Evolutionary conservation across 1,140 invertebrate species (phyloP).

Genomic region (Pachypsylla venusta): DNA sequence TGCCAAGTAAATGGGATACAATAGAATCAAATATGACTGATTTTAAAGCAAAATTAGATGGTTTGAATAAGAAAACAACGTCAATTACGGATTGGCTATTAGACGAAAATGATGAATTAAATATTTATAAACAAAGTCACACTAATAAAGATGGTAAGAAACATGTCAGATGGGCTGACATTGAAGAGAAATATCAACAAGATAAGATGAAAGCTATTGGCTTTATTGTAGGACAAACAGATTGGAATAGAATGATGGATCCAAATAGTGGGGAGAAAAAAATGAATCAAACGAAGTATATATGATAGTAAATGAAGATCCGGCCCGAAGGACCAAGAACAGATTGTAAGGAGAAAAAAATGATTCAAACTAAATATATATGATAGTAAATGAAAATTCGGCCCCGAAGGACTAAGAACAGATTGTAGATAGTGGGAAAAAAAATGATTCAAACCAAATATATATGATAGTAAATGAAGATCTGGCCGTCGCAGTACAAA

Average conservation of each 20-base stretch:
- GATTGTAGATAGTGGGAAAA: slow-evolving; percentile 71
- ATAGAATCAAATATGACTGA: neutral
- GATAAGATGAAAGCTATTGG: slow-evolving; percentile 82
- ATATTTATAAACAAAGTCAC: slow-evolving; percentile 8
- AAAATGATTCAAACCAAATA: slow-evolving; percentile 89
- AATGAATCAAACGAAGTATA: slow-evolving; percentile 86
- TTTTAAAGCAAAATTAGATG: neutral
- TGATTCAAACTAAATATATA: slow-evolving; percentile 90
- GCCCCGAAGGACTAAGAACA: no score
- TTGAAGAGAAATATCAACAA: slow-evolving; percentile 79
- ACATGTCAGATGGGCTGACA: slow-evolving; percentile 92
- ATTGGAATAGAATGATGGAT: slow-evolving; percentile 89
- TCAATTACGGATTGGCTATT: neutral
- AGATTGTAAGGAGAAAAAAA: slow-evolving; percentile 65
- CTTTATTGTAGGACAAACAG: slow-evolving; percentile 87
- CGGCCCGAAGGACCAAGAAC: no score
- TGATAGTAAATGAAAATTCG: no score
- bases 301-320: slow-evolving; percentile 46
- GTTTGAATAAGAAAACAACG: neutral
- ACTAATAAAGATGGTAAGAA: neutral
- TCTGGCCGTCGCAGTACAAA: no score
- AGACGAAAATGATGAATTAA: slow-evolving; percentile 1
- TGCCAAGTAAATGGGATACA: neutral
- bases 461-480: slow-evolving; percentile 50
- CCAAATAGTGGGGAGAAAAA: slow-evolving; percentile 73